Evolutionary conservation across 2,113 vertebrate species (phyloP).

Genomic region (Harpagus bidentatus): DNA sequence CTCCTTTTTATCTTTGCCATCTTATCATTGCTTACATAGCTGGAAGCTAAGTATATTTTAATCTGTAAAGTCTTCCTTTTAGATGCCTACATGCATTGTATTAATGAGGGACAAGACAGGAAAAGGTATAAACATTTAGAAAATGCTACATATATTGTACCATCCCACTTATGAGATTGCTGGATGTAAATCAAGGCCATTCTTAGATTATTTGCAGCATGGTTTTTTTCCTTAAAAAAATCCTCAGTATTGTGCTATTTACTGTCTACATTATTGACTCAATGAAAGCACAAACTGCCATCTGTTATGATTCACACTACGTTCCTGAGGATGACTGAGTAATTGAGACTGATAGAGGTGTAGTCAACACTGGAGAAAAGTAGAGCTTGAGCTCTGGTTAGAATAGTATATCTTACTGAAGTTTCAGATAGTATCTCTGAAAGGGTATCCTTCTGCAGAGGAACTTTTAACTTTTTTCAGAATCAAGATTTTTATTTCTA

Average conservation of each 20-base stretch:
- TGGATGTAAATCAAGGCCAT: neutral
- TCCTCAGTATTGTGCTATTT: neutral
- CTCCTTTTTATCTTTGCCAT: neutral
- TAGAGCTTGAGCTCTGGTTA: neutral
- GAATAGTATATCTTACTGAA: neutral
- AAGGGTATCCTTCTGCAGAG: neutral
- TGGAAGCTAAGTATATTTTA: neutral
- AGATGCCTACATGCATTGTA: neutral
- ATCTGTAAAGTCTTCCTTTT: neutral
- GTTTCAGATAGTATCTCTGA: neutral
- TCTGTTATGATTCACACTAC: neutral
- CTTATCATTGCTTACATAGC: neutral
- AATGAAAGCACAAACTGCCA: neutral
- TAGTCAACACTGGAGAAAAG: neutral
- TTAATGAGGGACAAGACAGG: neutral
- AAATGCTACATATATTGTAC: neutral
- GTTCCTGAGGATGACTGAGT: neutral
- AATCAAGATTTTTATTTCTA: neutral
- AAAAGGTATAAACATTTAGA: neutral
- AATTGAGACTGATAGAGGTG: neutral
- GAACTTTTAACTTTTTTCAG: neutral
- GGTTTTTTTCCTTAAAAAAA: neutral
- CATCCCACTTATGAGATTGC: neutral
- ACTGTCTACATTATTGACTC: neutral
- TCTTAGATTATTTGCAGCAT: neutral